Evolutionary conservation across 2,113 vertebrate species (phyloP).

Genomic region (Nycticorax nycticorax): DNA sequence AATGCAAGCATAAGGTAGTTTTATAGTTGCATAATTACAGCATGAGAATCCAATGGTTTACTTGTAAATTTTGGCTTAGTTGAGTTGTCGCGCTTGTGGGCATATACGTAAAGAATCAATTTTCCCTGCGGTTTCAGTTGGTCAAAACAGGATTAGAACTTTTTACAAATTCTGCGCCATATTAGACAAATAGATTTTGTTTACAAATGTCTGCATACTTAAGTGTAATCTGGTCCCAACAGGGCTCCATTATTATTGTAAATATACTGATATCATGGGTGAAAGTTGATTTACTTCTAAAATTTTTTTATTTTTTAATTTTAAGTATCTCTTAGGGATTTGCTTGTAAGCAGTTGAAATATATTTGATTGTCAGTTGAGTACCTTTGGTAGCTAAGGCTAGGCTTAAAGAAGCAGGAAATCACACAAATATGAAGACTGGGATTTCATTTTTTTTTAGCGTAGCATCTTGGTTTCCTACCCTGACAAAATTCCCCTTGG

Average conservation of each 20-base stretch:
- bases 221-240: background rate
- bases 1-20: background rate
- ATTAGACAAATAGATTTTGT: background rate
- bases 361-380: background rate
- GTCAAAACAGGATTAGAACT: background rate
- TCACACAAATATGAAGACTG: background rate
- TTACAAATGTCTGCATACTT: background rate
- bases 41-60: background rate
- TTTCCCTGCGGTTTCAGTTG: background rate
- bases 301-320: background rate
- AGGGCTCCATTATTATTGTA: background rate
- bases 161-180: background rate
- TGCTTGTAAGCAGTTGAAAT: background rate
- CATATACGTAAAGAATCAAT: rapidly evolving
- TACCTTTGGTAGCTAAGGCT: background rate
- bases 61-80: background rate
- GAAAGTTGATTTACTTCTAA: background rate
- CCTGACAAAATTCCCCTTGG: background rate
- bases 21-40: background rate
- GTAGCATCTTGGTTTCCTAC: background rate
- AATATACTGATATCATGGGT: background rate
- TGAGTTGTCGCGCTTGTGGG: background rate
- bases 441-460: background rate
- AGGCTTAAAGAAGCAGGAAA: background rate
- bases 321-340: background rate